phyloP scores from a whole-genome alignment of 1,140 invertebrate species.

The Drosophila simulans region DNA sequence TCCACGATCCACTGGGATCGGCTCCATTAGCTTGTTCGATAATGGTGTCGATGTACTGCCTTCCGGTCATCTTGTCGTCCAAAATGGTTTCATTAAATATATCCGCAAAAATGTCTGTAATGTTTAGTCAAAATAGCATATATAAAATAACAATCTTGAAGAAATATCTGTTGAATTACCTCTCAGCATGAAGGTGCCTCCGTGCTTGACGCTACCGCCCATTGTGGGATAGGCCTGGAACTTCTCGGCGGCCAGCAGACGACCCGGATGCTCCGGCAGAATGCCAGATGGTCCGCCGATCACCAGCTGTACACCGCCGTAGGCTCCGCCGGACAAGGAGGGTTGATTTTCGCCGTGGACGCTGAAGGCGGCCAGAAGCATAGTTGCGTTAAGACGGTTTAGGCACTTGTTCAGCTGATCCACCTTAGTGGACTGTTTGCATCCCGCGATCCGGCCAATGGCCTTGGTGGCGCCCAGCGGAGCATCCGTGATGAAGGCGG shows the following conservation, averaged over 20 bases:
- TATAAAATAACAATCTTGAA: not conserved
- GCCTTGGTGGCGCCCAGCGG: constrained; percentile 83
- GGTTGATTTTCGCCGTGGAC: constrained; percentile 62
- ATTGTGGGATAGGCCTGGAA: constrained; percentile 78
- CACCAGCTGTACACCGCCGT: constrained; percentile 74
- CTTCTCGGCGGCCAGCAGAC: constrained; percentile 67
- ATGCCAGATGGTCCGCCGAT: constrained; percentile 82
- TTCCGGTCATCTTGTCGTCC: constrained; percentile 62
- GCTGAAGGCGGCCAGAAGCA: constrained; percentile 68
- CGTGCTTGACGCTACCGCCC: constrained; percentile 79
- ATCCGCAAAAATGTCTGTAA: constrained; percentile 72
- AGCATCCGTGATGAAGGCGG: constrained; percentile 88
- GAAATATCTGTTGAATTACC: constrained; percentile 38
- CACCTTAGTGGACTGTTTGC: constrained; percentile 63
- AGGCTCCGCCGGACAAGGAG: constrained; percentile 51
- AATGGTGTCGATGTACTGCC: constrained; percentile 71
- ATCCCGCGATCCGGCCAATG: constrained; percentile 70
- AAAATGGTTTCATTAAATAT: constrained; percentile 73
- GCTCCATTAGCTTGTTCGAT: constrained; percentile 77
- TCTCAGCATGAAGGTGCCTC: constrained; percentile 75
- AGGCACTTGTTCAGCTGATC: constrained; percentile 73
- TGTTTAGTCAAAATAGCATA: not conserved
- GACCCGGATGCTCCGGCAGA: constrained; percentile 75
- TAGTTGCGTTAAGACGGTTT: constrained; percentile 65
- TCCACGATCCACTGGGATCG: constrained; percentile 75